A percentile compares a stretch with the other conserved stretches of the same genome.
These are phyloP conservation scores for Cromileptes altivelis DNA, from an alignment of 2,113 vertebrate genomes.

Conservation along the genomic window DNA sequence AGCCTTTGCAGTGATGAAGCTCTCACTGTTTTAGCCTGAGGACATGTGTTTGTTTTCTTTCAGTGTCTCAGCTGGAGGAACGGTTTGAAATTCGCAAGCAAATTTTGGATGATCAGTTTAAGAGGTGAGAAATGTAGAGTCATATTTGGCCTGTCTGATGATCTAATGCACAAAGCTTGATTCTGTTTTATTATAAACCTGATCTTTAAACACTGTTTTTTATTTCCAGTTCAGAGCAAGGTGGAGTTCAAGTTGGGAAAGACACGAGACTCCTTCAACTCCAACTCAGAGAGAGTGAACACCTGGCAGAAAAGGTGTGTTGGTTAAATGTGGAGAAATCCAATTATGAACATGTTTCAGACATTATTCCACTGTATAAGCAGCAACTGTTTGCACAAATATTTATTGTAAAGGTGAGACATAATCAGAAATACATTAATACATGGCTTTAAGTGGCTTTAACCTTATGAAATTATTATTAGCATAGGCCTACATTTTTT, in stretches of 20 bases:
- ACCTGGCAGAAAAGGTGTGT: constrained; percentile 77
- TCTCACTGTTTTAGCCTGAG: background rate
- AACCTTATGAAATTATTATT: background rate
- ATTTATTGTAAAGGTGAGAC: background rate
- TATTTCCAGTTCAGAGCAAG: constrained; percentile 36
- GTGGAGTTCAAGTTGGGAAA: constrained; percentile 46
- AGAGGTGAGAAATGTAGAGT: constrained; percentile 58
- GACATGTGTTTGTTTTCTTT: constrained; percentile 4
- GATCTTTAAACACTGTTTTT: background rate
- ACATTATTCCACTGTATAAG: background rate
- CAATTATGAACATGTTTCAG: background rate
- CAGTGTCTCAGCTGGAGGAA: constrained; percentile 81
- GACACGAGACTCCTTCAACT: constrained; percentile 64
- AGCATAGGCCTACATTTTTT: background rate
- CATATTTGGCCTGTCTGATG: background rate
- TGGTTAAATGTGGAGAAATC: background rate
- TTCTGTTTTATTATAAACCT: background rate
- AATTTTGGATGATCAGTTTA: constrained; percentile 67
- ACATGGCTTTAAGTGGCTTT: background rate
- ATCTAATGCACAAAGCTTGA: no score
- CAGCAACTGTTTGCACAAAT: background rate
- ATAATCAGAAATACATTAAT: background rate
- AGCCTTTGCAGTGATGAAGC: background rate
- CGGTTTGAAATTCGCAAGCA: constrained; percentile 71
- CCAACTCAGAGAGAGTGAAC: constrained; percentile 79